Conservation (phyloP, 2,888 invertebrate species). For the Drosophila algonquin region DNA sequence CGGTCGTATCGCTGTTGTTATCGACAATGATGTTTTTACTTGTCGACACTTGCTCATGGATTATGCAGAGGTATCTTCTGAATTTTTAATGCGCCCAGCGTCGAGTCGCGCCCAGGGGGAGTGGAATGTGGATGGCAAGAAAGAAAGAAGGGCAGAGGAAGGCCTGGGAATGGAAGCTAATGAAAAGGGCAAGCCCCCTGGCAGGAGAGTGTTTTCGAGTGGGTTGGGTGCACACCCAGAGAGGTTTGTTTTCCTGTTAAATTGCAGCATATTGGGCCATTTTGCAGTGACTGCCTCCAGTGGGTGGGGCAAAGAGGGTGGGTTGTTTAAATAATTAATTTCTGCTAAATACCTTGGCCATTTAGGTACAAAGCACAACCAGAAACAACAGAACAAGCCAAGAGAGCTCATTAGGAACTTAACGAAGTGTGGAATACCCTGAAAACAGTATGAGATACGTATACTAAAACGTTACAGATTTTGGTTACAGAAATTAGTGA, state of each 20-base stretch:
- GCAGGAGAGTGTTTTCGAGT: not conserved
- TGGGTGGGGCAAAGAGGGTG: constrained; percentile 3
- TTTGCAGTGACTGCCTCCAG: constrained; percentile 36
- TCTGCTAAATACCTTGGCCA: constrained; percentile 80
- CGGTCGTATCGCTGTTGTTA: constrained; percentile 56
- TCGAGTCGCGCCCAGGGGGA: constrained; percentile 65
- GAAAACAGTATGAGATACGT: not conserved
- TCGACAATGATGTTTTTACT: constrained; percentile 72
- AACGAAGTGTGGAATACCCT: constrained; percentile 20
- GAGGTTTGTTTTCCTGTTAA: constrained; percentile 55
- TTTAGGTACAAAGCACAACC: constrained; percentile 57
- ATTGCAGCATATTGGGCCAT: constrained; percentile 81
- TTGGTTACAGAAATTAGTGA: no score
- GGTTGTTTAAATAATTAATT: constrained; percentile 76
- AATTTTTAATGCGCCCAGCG: constrained; percentile 79
- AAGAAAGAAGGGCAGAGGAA: constrained; percentile 22
- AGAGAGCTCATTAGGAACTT: constrained; percentile 14
- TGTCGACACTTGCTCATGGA: constrained; percentile 82
- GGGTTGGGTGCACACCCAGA: not conserved
- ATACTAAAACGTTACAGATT: not conserved
- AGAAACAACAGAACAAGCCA: constrained; percentile 34
- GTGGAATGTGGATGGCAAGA: constrained; percentile 42
- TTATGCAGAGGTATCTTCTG: constrained; percentile 82
- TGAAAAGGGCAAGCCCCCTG: constrained; percentile 62
- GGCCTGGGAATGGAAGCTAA: constrained; percentile 48